Conservation (phyloP, 2,113 vertebrate species). For the Athene cunicularia region DNA sequence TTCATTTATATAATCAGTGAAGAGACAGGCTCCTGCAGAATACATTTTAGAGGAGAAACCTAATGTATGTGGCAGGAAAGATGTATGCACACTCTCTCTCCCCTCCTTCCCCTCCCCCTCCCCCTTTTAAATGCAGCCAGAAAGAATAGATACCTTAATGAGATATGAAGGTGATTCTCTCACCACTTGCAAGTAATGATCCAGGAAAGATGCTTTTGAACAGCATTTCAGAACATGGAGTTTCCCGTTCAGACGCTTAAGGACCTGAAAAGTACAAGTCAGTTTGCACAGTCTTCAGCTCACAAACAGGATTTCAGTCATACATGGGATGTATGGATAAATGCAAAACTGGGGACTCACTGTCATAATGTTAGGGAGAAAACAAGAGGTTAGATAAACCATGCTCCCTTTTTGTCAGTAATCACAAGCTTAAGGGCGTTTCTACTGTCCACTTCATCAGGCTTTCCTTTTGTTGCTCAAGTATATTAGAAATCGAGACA, state of each 20-base stretch:
- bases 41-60: background rate
- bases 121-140: background rate
- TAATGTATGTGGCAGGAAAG: background rate
- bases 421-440: background rate
- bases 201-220: too few species aligned
- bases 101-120: background rate
- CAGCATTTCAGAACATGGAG: background rate
- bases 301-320: background rate
- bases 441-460: background rate
- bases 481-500: background rate
- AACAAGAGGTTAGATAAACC: background rate
- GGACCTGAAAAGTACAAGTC: background rate
- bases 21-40: background rate
- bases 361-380: background rate
- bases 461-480: background rate
- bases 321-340: background rate
- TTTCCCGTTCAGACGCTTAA: background rate
- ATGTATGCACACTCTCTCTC: accelerated
- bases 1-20: background rate
- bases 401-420: background rate
- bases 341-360: background rate
- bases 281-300: background rate
- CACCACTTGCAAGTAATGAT: background rate
- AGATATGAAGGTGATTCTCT: background rate
- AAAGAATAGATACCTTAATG: background rate